Conservation (phyloP, 2,113 vertebrate species). For the Anas platyrhynchos region DNA sequence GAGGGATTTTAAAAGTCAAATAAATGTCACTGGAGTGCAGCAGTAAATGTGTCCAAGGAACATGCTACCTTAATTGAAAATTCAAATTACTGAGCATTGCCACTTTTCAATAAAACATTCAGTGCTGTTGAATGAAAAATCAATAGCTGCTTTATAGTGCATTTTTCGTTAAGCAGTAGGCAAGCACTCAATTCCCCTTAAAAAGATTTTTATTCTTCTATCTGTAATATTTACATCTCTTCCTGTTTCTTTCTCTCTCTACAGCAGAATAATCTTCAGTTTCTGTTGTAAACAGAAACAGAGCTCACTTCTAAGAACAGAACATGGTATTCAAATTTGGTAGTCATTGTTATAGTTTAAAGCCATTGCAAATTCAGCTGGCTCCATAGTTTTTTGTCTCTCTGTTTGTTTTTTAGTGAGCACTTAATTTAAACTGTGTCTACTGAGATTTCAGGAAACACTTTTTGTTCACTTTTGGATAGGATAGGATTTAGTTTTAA, state of each 20-base stretch:
- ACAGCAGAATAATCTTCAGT: not conserved
- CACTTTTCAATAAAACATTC: conserved; percentile 65
- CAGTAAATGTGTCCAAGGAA: conserved; percentile 63
- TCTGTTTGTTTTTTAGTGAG: not conserved
- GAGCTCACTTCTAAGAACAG: not conserved
- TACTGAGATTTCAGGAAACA: not conserved
- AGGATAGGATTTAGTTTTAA: conserved; percentile 9
- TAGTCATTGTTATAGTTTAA: not conserved
- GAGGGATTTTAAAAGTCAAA: conserved; percentile 68
- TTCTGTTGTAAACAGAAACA: not conserved
- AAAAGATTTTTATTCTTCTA: conserved; percentile 56
- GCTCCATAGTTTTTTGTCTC: not conserved
- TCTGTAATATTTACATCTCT: conserved; percentile 40
- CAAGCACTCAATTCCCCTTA: conserved; percentile 53
- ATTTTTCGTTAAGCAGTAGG: conserved; percentile 65
- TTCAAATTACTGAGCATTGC: conserved; percentile 64
- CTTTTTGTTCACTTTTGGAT: not conserved
- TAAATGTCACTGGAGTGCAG: conserved; percentile 63
- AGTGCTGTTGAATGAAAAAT: conserved; percentile 71
- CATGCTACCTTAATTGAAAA: conserved; percentile 70
- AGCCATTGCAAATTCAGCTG: not conserved
- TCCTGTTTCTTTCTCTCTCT: not conserved
- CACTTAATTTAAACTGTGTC: not conserved
- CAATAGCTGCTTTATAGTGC: conserved; percentile 69
- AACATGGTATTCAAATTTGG: not conserved